Conservation (phyloP, 2,797 vertebrate species). For the Acestrorhynchus altus region DNA sequence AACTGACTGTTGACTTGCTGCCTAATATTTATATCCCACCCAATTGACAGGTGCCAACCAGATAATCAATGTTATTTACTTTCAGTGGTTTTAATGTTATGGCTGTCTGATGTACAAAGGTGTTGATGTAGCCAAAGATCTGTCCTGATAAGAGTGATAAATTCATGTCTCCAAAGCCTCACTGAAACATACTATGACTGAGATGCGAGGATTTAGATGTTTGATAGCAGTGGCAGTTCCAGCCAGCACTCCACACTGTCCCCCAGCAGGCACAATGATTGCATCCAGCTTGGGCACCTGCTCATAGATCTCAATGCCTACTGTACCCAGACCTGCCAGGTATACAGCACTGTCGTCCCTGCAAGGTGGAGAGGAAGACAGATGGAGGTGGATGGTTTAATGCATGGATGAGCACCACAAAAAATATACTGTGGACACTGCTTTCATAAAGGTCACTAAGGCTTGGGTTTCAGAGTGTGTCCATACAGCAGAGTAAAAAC, state of each 20-base stretch:
- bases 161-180: background rate
- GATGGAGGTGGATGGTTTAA: slow-evolving; percentile 7
- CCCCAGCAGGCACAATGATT: slow-evolving; percentile 85
- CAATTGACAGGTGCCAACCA: too few species aligned
- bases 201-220: slow-evolving; percentile 83
- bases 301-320: slow-evolving; percentile 88
- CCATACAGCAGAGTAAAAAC: background rate
- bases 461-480: background rate
- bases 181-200: slow-evolving; percentile 84
- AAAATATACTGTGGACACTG: background rate
- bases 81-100: too few species aligned
- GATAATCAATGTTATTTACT: too few species aligned
- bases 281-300: slow-evolving; percentile 88
- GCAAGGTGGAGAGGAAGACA: slow-evolving; percentile 17
- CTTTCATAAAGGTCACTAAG: background rate
- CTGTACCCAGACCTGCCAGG: slow-evolving; percentile 87
- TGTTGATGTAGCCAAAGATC: background rate
- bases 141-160: background rate
- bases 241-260: slow-evolving; percentile 84
- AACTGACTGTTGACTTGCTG: too few species aligned
- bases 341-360: slow-evolving; percentile 85
- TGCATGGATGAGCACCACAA: background rate
- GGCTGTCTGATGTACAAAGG: too few species aligned
- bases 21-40: too few species aligned
- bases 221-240: slow-evolving; percentile 87